Conservation (phyloP, 2,888 invertebrate genomes). For the Mythimna ferrago region DNA sequence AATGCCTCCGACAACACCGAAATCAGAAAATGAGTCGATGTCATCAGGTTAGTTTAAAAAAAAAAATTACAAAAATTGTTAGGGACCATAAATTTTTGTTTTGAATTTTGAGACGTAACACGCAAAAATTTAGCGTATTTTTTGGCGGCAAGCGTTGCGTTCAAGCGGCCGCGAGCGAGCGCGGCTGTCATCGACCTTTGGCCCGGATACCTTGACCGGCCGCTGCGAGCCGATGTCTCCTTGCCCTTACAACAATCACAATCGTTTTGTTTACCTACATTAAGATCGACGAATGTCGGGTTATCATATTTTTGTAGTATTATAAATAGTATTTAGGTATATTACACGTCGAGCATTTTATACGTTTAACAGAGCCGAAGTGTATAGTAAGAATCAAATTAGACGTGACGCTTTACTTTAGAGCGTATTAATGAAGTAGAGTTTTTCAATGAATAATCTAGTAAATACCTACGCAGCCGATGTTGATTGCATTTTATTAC, state of each 20-base stretch:
- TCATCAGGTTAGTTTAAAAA: slow-evolving; percentile 85
- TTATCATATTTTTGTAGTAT: slow-evolving; percentile 45
- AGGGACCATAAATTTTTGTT: slow-evolving; percentile 22
- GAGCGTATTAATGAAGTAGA: slow-evolving; percentile 8
- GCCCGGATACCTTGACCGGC: slow-evolving; percentile 90
- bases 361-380: slow-evolving; percentile 22
- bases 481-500: slow-evolving; percentile 61
- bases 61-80: slow-evolving; percentile 4
- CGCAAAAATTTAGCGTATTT: slow-evolving; percentile 59
- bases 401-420: slow-evolving; percentile 28
- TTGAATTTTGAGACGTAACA: slow-evolving; percentile 9
- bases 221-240: slow-evolving; percentile 83
- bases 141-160: slow-evolving; percentile 81
- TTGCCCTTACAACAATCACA: slow-evolving; percentile 82
- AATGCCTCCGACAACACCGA: slow-evolving; percentile 88
- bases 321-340: slow-evolving; percentile 33
- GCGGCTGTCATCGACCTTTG: slow-evolving; percentile 89
- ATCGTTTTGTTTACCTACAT: slow-evolving; percentile 85
- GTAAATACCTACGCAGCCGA: slow-evolving; percentile 30
- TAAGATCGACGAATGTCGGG: slow-evolving; percentile 51
- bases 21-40: slow-evolving; percentile 90
- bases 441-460: slow-evolving; percentile 44
- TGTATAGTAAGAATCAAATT: slow-evolving; percentile 30
- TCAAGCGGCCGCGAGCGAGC: slow-evolving; percentile 68
- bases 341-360: slow-evolving; percentile 46